phyloP scores from a whole-genome alignment of 1,140 invertebrate species.

The Pogonomyrmex californicus region DNA sequence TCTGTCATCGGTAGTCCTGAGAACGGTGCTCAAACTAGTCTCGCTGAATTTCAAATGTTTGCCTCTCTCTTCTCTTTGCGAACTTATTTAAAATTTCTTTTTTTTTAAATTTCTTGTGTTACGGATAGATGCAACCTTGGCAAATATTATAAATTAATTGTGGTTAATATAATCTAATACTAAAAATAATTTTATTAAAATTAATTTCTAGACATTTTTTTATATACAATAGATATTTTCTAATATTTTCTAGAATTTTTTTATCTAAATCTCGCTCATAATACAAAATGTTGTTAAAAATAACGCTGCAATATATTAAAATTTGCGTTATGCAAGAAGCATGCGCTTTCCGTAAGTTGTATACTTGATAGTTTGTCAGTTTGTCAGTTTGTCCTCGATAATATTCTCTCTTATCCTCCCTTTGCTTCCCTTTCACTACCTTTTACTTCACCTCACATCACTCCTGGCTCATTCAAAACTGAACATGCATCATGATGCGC shows the following conservation, averaged over 20 bases:
- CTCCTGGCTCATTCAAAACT: slow-evolving; percentile 9
- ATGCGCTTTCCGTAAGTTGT: slow-evolving; percentile 8
- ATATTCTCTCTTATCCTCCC: slow-evolving; percentile 41
- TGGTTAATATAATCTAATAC: not conserved
- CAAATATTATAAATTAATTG: not conserved
- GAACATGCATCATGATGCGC: slow-evolving; percentile 40
- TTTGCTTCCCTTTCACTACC: slow-evolving; percentile 52
- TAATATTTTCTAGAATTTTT: not conserved
- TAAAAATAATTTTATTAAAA: not conserved
- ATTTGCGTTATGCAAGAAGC: not conserved
- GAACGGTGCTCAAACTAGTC: not conserved
- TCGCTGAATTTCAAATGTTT: not conserved
- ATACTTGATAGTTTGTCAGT: slow-evolving; percentile 35
- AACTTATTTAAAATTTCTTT: too few relatives aligned
- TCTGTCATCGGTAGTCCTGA: slow-evolving; percentile 67
- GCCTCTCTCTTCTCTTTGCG: not conserved
- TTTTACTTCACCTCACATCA: slow-evolving; percentile 52
- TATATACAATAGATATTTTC: not conserved
- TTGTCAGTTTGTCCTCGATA: slow-evolving; percentile 52
- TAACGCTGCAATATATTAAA: not conserved
- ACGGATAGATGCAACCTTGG: not conserved
- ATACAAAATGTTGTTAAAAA: not conserved
- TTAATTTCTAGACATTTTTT: not conserved
- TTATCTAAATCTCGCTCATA: not conserved
- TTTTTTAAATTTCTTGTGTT: not conserved